Base-by-base conservation (phyloP, 2,888 invertebrate genomes). In the Orthosia incerta region DNA sequence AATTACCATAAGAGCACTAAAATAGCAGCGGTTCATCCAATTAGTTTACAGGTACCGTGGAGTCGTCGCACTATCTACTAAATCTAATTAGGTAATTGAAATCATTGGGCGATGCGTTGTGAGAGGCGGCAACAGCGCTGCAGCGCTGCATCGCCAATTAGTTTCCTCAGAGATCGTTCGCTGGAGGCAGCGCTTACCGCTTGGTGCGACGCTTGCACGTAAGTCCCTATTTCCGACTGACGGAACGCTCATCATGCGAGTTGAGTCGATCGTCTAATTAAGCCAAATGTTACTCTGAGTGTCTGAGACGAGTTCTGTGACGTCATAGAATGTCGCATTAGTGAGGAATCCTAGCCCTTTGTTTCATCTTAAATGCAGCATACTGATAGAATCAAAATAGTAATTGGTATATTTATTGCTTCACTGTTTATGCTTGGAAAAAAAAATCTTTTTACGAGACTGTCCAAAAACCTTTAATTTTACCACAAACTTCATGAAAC, bases 31-130 rank as follows among this genome's bases (percentile, higher is more conserved):
- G 74, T 79, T 85, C 76, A 81, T 85, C 75, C 89, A 91, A 91
- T 91, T 89, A 90, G 87, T 81, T 85, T 78, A 76, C 82, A 85
- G 84, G 83, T 83, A 84, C 83, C 66, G 83, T 65, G 50, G 80
- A 71, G 31, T 78, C 82, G 70, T 79, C 76, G 80, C 83, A 71
- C 80, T 79, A 79, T 73, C 77, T 80, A 86, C 89, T 90, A 90
- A 91, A 92, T 93, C 89, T 92, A 93, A 94, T 93, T 92, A 92
- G 86, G 91, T 92, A 93, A 94, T 93, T 94, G 93, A 92, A 94
- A 93, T 93, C 91, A 92, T 91, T 90, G 89, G 86, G 70, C 82
- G 74, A 69, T 81, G 86, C 79, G 82, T 78, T 74, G 71, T 53
- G 79, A 79, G 48, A 63, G 81, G 80, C 79, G 85, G 82, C 76